A percentile compares a stretch with the other conserved stretches of the same genome.
Evolutionary conservation across 2,797 vertebrate genomes (phyloP).

Genomic region (Melanotaenia maccullochi): DNA sequence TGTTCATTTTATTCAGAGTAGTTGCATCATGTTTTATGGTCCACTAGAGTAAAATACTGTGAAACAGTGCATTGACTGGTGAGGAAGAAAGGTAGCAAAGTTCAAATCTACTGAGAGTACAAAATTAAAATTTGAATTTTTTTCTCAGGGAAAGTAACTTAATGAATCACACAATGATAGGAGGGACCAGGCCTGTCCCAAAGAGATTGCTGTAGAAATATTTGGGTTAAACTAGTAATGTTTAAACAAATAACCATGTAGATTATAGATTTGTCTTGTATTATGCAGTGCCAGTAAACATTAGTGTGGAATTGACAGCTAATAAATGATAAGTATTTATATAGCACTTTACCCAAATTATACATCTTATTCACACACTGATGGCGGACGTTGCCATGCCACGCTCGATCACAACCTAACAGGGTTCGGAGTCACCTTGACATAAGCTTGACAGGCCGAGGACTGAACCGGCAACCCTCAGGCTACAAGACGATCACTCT

Average conservation of each 20-base stretch:
- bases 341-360: too few species aligned
- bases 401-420: too few species aligned
- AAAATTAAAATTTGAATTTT: background rate
- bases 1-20: slow-evolving; percentile 27
- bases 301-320: background rate
- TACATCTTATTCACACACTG: too few species aligned
- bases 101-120: slow-evolving; percentile 13
- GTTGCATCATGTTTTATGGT: slow-evolving; percentile 34
- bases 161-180: background rate
- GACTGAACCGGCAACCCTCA: too few species aligned
- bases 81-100: slow-evolving; percentile 24
- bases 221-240: too few species aligned
- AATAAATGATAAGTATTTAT: background rate
- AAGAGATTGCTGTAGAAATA: background rate
- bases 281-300: background rate
- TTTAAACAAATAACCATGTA: background rate
- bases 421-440: too few species aligned
- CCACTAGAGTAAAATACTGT: slow-evolving; percentile 32
- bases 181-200: too few species aligned
- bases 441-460: too few species aligned
- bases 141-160: background rate
- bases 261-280: background rate
- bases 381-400: too few species aligned
- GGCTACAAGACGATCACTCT: too few species aligned
- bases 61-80: background rate